Conservation (phyloP, 37 sponge, comb jelly and placozoan genomes). For the Agelas oroides region DNA sequence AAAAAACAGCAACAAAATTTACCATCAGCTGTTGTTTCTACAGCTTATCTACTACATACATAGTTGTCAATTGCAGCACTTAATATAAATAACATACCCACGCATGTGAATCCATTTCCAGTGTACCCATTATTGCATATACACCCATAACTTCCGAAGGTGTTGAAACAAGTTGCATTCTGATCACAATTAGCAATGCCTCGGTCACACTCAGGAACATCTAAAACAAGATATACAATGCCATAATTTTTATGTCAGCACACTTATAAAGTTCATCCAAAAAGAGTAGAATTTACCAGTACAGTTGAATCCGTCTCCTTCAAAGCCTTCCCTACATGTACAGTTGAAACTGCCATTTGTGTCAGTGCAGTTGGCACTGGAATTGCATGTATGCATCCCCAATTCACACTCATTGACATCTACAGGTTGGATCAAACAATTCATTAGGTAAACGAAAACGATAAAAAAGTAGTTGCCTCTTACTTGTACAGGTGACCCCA, state of each 20-base stretch:
- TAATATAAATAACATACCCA: neutral
- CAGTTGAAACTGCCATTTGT: conserved; percentile 49
- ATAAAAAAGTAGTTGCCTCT: neutral
- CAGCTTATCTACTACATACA: too few relatives aligned
- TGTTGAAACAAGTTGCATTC: conserved; percentile 26
- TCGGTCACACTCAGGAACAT: conserved; percentile 8
- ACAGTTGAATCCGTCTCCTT: neutral
- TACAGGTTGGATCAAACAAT: neutral
- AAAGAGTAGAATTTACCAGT: neutral
- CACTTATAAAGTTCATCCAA: neutral
- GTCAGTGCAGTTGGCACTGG: conserved; percentile 24
- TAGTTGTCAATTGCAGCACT: too few relatives aligned
- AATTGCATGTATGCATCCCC: neutral
- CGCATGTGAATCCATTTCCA: conserved; percentile 42
- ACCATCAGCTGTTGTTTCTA: too few relatives aligned
- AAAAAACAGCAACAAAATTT: too few relatives aligned
- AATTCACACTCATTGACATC: neutral
- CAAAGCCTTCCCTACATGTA: conserved; percentile 31
- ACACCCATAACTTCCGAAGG: conserved; percentile 17
- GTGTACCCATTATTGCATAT: conserved; percentile 31
- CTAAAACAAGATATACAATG: neutral
- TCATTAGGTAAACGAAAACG: too few relatives aligned
- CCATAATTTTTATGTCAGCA: neutral
- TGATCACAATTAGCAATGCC: neutral
- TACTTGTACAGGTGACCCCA: conserved; percentile 27